Evolutionary conservation across 2,888 invertebrate species (phyloP).

Genomic region (Neocrepidodera transversa): DNA sequence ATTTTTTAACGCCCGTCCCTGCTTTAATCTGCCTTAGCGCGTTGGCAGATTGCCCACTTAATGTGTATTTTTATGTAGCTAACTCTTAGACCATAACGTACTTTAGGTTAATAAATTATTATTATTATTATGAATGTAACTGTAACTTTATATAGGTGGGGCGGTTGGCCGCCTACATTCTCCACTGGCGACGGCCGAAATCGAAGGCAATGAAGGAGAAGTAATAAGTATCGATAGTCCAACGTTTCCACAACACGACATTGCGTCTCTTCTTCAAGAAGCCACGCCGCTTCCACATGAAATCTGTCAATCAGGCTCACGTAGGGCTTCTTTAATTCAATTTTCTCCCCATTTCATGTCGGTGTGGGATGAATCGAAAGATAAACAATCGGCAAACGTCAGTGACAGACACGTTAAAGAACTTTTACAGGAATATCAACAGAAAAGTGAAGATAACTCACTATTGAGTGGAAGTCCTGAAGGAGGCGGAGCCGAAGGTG

Average conservation of each 20-base stretch:
- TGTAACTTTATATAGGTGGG: too few relatives aligned
- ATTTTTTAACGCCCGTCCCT: too few relatives aligned
- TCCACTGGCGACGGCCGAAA: slow-evolving; percentile 75
- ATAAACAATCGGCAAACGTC: slow-evolving; percentile 20
- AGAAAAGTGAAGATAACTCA: slow-evolving; percentile 45
- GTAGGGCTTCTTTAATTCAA: slow-evolving; percentile 46
- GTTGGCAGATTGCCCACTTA: too few relatives aligned
- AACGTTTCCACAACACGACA: slow-evolving; percentile 72
- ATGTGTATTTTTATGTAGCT: too few relatives aligned
- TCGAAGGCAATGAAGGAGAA: slow-evolving; percentile 84
- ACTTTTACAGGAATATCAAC: slow-evolving; percentile 69
- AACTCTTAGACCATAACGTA: too few relatives aligned
- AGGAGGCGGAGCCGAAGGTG: slow-evolving; percentile 51
- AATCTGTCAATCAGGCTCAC: slow-evolving; percentile 49
- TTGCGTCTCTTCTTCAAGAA: slow-evolving; percentile 75
- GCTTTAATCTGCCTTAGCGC: too few relatives aligned
- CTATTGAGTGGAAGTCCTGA: slow-evolving; percentile 44
- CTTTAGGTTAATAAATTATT: too few relatives aligned
- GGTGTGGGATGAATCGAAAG: slow-evolving; percentile 66
- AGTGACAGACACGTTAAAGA: slow-evolving; percentile 66
- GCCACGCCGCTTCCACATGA: slow-evolving; percentile 64
- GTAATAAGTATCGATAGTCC: slow-evolving; percentile 80
- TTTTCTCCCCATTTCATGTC: slow-evolving; percentile 66
- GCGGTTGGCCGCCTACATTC: slow-evolving; percentile 66
- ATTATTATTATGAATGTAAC: too few relatives aligned